Base-by-base conservation (phyloP, 1,140 invertebrate genomes). In the Dendroctonus ponderosae region DNA sequence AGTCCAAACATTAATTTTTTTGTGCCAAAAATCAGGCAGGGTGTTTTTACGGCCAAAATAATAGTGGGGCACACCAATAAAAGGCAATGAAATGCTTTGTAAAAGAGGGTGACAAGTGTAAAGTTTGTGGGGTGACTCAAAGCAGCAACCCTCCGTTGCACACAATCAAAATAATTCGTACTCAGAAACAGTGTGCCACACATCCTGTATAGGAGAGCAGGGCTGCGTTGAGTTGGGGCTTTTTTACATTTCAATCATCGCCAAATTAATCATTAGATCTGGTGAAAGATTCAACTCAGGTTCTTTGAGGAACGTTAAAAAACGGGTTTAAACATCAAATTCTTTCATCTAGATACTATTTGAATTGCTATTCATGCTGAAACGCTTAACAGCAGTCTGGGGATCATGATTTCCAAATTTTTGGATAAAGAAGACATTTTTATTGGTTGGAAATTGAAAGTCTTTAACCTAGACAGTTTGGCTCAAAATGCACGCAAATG, bases 141-240 rank as follows among this genome's bases (percentile, higher is more conserved):
- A 58, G 44, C 44, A 43, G 56, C 11, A 40, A 43, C 56, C 56
- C 56, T 58, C 6, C 26, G 26, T 52, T 9, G 56, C 12, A 58
- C 42, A 58, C 14, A 43, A 41, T 42, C 56, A 40, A 58, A 58
- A 43, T 58, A 58, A 43, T 58, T 58, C 56, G 56, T 58, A 58
- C 56, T 41, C 39, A 58, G 56, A 58, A 58, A 58, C 56, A 58
- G 56, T 58, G 56, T 58, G 56, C 56, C 56, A 40, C 26, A 58
- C 56, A 58, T 58, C 56, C 56, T 42, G 56, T 44, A 14, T 14
- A 26, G 37, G 15, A 41, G 40, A 11, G n/a, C 12, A 14, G 42
- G 40, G 56, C 26, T 58, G 56, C 26, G 1, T 2, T 26, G 26
- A 26, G 26, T 26, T 26, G 26, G 26, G 26, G 26, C 26, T 26